These are phyloP conservation scores for Scomber colias DNA, from an alignment of 2,113 vertebrate species.

Conservation along the genomic window DNA sequence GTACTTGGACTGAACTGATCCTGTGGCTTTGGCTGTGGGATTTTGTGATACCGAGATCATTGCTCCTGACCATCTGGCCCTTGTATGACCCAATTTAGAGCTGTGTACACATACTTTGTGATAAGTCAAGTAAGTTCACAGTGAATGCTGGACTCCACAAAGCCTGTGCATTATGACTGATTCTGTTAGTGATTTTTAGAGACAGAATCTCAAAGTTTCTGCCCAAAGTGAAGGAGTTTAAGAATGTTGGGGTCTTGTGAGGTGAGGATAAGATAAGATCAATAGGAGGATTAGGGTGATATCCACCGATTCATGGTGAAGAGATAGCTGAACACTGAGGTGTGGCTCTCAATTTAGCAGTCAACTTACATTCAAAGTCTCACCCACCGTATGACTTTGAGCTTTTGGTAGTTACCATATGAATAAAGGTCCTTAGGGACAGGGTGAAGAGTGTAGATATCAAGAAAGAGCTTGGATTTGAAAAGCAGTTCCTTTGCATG, in stretches of 20 bases:
- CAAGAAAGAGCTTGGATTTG: constrained; percentile 4
- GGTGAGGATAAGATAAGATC: constrained; percentile 1
- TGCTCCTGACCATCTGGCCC: background rate
- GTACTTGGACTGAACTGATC: background rate
- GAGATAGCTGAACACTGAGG: background rate
- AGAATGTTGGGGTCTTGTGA: background rate
- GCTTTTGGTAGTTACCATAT: background rate
- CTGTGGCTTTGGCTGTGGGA: background rate
- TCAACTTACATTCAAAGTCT: background rate
- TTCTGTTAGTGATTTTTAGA: background rate
- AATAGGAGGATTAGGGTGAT: background rate
- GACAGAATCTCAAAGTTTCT: background rate
- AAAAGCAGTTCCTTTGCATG: constrained; percentile 7
- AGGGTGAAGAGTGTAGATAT: constrained; percentile 6
- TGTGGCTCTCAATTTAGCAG: background rate
- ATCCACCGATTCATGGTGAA: background rate
- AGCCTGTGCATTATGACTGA: background rate
- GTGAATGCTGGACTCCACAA: background rate
- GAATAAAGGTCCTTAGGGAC: background rate
- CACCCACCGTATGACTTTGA: background rate
- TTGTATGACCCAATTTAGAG: background rate
- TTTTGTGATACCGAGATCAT: constrained; percentile 13
- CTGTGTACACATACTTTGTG: background rate
- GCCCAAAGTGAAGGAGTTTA: background rate
- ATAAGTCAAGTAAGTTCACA: background rate